Percentiles rank a stretch among this genome's conserved stretches.
Evolutionary conservation across 2,888 invertebrate genomes (phyloP).

Genomic region (Baronia brevicornis): DNA sequence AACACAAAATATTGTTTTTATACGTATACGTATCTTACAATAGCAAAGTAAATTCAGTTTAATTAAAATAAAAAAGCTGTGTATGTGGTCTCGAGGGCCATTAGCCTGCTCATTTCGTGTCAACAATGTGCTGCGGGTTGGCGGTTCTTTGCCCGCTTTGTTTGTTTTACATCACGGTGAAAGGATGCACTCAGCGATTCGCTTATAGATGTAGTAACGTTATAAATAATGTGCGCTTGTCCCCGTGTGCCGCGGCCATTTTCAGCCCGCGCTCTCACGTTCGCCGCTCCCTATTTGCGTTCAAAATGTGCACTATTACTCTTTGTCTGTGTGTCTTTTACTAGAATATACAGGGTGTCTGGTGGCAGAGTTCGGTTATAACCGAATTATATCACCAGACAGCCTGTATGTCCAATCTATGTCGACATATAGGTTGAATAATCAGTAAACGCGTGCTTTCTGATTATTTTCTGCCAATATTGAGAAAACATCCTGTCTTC

Average conservation of each 20-base stretch:
- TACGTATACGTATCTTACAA: no score
- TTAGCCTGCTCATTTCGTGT: slow-evolving; percentile 26
- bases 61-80: no score
- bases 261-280: slow-evolving; percentile 29
- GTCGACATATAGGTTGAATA: no score
- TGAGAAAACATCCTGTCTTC: no score
- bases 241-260: slow-evolving; percentile 34
- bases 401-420: no score
- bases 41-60: no score
- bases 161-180: slow-evolving; percentile 59
- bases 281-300: slow-evolving; percentile 12
- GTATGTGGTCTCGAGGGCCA: no score
- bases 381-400: no score
- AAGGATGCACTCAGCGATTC: slow-evolving; percentile 40
- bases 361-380: no score
- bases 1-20: no score
- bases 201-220: slow-evolving; percentile 53
- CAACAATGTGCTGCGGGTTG: slow-evolving; percentile 25
- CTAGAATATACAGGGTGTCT: slow-evolving; percentile 5
- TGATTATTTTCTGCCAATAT: no score
- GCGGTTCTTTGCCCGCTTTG: slow-evolving; percentile 31
- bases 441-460: no score
- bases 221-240: slow-evolving; percentile 47
- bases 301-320: slow-evolving; percentile 6
- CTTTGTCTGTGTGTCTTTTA: slow-evolving; percentile 7